Conservation (phyloP, 2,113 vertebrate genomes). For the Geothlypis trichas region DNA sequence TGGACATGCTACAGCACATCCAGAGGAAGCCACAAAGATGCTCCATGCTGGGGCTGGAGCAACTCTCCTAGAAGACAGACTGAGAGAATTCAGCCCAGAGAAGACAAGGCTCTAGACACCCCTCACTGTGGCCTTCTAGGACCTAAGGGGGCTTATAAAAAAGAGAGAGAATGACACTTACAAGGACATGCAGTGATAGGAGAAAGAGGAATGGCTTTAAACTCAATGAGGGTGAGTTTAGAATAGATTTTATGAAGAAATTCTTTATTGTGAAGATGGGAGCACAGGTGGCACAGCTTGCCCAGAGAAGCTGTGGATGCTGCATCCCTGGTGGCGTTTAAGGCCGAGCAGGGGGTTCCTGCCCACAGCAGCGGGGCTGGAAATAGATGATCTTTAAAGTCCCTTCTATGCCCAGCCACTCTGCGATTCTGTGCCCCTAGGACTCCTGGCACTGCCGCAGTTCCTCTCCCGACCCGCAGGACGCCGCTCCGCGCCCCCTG, state of each 20-base stretch:
- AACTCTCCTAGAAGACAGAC: neutral
- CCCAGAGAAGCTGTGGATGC: neutral
- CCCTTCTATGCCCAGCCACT: too few relatives aligned
- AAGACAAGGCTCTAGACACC: neutral
- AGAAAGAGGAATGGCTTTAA: neutral
- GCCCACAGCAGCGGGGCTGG: neutral
- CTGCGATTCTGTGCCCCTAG: fast-evolving
- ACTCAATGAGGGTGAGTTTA: neutral
- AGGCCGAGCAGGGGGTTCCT: neutral
- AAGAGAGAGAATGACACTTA: neutral
- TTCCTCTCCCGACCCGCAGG: fast-evolving
- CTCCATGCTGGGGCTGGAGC: neutral
- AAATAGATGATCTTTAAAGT: too few relatives aligned
- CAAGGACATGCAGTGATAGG: neutral
- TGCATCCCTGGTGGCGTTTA: neutral
- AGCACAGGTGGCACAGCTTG: neutral
- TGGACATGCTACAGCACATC: neutral
- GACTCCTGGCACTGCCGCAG: fast-evolving
- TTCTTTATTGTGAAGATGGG: neutral
- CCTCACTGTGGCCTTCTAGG: neutral
- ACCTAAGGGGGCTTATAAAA: neutral
- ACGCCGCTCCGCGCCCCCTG: neutral
- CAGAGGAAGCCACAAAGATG: neutral
- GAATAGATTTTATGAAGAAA: neutral
- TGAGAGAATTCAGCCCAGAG: neutral